A percentile compares a stretch with the other conserved stretches of the same genome.
phyloP scores from a whole-genome alignment of 2,797 vertebrate genomes.

The Molossus alvarezi region DNA sequence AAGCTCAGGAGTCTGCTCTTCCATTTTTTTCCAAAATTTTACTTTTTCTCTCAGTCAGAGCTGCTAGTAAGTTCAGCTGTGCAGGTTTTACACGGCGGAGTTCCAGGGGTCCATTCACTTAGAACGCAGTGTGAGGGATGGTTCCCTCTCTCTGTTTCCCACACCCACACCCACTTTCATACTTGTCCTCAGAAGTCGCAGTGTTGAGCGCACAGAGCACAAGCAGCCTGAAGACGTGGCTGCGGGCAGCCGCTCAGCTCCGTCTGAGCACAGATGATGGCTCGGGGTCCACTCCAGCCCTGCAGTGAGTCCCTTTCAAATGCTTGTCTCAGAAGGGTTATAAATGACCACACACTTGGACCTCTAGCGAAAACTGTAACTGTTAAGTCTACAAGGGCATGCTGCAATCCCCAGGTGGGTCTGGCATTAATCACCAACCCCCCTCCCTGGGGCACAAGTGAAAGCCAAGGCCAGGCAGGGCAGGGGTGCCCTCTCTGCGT shows the following conservation, averaged over 20 bases:
- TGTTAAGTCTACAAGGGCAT: not conserved
- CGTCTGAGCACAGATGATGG: not conserved
- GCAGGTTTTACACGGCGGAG: not conserved
- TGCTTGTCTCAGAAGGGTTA: conserved; percentile 17
- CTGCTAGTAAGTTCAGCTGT: not conserved
- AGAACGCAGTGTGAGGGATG: not conserved
- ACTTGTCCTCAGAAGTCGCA: not conserved
- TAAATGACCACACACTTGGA: conserved; percentile 34
- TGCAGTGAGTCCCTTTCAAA: conserved; percentile 38
- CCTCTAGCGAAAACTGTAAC: not conserved
- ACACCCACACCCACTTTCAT: not conserved
- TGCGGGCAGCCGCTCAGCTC: not conserved
- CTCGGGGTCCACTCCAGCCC: not conserved
- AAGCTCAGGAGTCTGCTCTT: not conserved
- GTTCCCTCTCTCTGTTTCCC: too few species aligned
- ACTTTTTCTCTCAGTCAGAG: not conserved
- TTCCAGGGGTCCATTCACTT: not conserved
- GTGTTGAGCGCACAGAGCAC: not conserved
- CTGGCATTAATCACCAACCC: not conserved
- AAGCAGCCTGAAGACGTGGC: not conserved
- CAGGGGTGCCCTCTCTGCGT: not conserved
- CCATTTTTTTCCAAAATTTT: not conserved
- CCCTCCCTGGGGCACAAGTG: not conserved
- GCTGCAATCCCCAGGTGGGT: not conserved
- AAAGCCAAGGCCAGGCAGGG: not conserved